Base-by-base conservation (phyloP, 2,888 invertebrate species). In the Papilio elwesi region DNA sequence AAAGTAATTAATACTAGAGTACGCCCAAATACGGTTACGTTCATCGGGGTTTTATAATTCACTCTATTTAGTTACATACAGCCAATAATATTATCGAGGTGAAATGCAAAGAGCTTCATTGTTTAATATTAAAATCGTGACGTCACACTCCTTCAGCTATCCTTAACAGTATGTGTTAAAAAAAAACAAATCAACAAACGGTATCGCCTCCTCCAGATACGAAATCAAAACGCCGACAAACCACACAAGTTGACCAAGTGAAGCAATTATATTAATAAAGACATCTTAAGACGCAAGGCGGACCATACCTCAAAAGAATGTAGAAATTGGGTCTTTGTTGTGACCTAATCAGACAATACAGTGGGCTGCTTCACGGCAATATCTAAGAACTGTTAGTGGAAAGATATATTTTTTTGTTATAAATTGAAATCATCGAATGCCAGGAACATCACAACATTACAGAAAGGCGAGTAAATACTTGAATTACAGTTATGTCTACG, bases 401-500 rank as follows among this genome's bases (percentile, higher is more conserved):
- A 16, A 16, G 43, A 6, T 26, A 15, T n/a, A n/a, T 16, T 10
- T 53, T 15, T 15, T 15, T 0, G 4, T 36, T 6, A 12, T n/a
- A 51, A n/a, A 51, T 9, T 15, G 52, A 15, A 52, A 26, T 57
- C 0, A 55, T 81, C 79, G 80, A 81, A 79, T 82, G 83, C 81
- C 86, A 88, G 87, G 83, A 90, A 89, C 86, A 85, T 87, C 80
- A 83, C 81, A 83, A 83, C 81, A 83, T 82, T 86, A 89, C 86
- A 89, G 82, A 85, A 87, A 89, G 90, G 90, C 91, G 90, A 90
- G 87, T 91, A 91, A 89, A 91, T 90, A 92, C 84, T 86, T 85
- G 85, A 87, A 84, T 85, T 81, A 89, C 79, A 90, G 85, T 90
- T 90, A 90, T 88, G 76, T 87, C 91, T 91, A 92, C 88, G 90